phyloP scores from a whole-genome alignment of 2,797 vertebrate genomes.

The Microctenopoma lineatum region DNA sequence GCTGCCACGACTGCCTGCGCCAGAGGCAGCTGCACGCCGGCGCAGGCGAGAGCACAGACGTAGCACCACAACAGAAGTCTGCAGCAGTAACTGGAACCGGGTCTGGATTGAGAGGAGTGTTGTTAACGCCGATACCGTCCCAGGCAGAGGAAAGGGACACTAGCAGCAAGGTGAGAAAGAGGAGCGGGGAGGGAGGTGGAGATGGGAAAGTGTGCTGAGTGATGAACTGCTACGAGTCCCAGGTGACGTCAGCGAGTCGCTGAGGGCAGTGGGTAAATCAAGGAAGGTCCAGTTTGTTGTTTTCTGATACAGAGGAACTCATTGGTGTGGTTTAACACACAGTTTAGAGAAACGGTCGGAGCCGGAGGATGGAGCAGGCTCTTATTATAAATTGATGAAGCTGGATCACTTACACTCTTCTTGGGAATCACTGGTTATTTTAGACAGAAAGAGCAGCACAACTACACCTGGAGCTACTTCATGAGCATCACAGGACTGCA shows the following conservation, averaged over 20 bases:
- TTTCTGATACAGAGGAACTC: no score
- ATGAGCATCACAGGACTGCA: background rate
- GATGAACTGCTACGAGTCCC: background rate
- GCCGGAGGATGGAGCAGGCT: conserved; percentile 26
- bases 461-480: no score
- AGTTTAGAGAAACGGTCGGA: conserved; percentile 37
- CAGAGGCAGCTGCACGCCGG: conserved; percentile 80
- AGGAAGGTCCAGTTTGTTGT: no score
- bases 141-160: conserved; percentile 73
- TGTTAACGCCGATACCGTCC: conserved; percentile 57
- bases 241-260: background rate
- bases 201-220: conserved; percentile 28
- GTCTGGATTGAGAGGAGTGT: conserved; percentile 26
- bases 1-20: conserved; percentile 88
- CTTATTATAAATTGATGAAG: conserved; percentile 78
- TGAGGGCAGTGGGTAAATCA: no score
- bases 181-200: conserved; percentile 30
- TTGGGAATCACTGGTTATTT: conserved; percentile 70
- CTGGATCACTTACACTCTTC: conserved; percentile 74
- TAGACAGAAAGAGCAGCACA: conserved; percentile 41
- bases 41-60: conserved; percentile 27
- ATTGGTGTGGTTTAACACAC: no score
- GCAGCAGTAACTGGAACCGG: background rate
- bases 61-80: conserved; percentile 39
- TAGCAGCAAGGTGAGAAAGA: conserved; percentile 76